Conservation (phyloP, 2,888 invertebrate genomes). For the Diachrysia chrysitis region DNA sequence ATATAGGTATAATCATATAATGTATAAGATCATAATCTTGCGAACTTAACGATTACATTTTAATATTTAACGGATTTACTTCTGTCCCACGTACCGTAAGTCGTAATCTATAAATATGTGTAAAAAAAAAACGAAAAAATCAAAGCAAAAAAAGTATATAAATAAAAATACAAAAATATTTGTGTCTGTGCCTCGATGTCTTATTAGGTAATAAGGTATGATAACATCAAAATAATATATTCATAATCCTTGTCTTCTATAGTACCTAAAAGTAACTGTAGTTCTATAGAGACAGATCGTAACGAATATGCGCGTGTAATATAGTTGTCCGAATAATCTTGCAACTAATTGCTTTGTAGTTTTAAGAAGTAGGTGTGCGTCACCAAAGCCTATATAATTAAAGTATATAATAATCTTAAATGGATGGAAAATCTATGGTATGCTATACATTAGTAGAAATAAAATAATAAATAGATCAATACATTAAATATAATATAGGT, state of each 20-base stretch:
- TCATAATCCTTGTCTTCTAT: slow-evolving; percentile 1
- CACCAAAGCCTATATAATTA: background rate
- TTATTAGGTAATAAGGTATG: background rate
- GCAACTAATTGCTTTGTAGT: background rate
- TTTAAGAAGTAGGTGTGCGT: background rate
- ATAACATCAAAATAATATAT: background rate
- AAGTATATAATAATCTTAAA: background rate
- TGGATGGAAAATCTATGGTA: background rate
- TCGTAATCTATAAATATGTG: too few species aligned
- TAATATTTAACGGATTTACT: background rate
- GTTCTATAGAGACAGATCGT: too few species aligned
- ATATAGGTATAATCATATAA: background rate
- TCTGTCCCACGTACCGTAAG: background rate
- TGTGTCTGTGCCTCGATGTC: slow-evolving; percentile 1
- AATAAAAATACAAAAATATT: background rate
- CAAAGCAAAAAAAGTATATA: background rate
- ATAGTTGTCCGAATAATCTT: too few species aligned
- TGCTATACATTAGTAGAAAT: too few species aligned
- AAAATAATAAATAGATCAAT: background rate
- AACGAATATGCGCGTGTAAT: too few species aligned
- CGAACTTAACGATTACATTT: background rate
- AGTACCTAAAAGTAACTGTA: background rate
- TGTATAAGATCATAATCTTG: background rate
- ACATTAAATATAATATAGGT: background rate
- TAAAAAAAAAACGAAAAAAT: background rate